Percentiles rank a stretch among this genome's conserved stretches.
Conservation (phyloP, 1,140 invertebrate genomes). For the Papilio aristodemus region DNA sequence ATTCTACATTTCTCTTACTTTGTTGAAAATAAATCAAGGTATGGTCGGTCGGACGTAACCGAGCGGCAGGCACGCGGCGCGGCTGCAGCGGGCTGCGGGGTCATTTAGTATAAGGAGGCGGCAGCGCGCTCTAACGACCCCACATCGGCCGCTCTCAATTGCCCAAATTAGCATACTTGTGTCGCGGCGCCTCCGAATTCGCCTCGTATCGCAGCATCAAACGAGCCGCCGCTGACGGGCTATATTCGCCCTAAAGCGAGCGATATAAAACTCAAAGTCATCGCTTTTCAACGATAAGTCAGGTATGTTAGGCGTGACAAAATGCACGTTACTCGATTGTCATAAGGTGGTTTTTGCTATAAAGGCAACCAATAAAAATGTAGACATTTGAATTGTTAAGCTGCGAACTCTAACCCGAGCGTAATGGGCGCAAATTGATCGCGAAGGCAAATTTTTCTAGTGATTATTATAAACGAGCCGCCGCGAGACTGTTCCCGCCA, state of each 20-base stretch:
- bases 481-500: background rate
- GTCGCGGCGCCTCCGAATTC: constrained; percentile 54
- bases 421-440: constrained; percentile 66
- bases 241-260: constrained; percentile 31
- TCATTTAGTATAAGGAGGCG: constrained; percentile 31
- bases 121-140: constrained; percentile 19
- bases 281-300: background rate
- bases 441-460: constrained; percentile 56
- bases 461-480: constrained; percentile 40
- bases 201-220: constrained; percentile 53
- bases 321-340: constrained; percentile 31
- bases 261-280: constrained; percentile 37
- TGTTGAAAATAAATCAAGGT: background rate
- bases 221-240: constrained; percentile 41
- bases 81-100: background rate
- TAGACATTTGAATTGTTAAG: constrained; percentile 44
- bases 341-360: constrained; percentile 32
- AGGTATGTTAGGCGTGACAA: background rate
- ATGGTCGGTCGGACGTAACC: constrained; percentile 35
- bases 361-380: constrained; percentile 33
- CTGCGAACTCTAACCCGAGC: constrained; percentile 56
- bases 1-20: background rate
- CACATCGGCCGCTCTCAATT: constrained; percentile 53
- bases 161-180: constrained; percentile 64
- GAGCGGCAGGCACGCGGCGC: constrained; percentile 37